phyloP scores from a whole-genome alignment of 2,113 vertebrate species.

The Coregonus clupeaformis region DNA sequence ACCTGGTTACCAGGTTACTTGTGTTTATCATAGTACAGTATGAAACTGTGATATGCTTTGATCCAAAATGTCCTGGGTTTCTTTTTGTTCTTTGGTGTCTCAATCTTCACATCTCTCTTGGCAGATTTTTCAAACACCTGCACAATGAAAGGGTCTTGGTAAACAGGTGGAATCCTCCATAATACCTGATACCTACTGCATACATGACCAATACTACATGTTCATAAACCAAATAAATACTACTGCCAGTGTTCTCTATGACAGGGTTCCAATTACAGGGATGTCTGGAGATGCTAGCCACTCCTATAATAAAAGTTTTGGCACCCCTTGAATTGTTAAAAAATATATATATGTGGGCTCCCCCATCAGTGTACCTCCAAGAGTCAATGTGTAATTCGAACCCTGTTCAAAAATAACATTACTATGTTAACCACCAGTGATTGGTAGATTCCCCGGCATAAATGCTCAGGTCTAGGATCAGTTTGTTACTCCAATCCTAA shows the following conservation, averaged over 20 bases:
- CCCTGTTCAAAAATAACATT: neutral
- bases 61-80: neutral
- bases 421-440: neutral
- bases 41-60: neutral
- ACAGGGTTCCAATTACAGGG: neutral
- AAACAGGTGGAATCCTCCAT: conserved; percentile 62
- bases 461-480: conserved; percentile 27
- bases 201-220: too few species aligned
- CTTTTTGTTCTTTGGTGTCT: conserved; percentile 11
- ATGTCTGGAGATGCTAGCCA: neutral
- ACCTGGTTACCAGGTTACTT: neutral
- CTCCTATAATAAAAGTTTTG: neutral
- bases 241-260: neutral
- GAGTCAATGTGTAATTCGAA: too few species aligned
- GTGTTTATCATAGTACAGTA: neutral
- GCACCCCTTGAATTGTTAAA: too few species aligned
- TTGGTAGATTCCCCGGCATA: conserved; percentile 10
- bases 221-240: neutral
- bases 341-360: too few species aligned
- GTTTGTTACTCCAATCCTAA: neutral
- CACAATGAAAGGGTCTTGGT: conserved; percentile 60
- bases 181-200: neutral
- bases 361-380: too few species aligned
- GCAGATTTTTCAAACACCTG: conserved; percentile 71
- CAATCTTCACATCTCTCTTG: conserved; percentile 50